phyloP scores from a whole-genome alignment of 1,140 invertebrate genomes.

The Nomia melanderi region DNA sequence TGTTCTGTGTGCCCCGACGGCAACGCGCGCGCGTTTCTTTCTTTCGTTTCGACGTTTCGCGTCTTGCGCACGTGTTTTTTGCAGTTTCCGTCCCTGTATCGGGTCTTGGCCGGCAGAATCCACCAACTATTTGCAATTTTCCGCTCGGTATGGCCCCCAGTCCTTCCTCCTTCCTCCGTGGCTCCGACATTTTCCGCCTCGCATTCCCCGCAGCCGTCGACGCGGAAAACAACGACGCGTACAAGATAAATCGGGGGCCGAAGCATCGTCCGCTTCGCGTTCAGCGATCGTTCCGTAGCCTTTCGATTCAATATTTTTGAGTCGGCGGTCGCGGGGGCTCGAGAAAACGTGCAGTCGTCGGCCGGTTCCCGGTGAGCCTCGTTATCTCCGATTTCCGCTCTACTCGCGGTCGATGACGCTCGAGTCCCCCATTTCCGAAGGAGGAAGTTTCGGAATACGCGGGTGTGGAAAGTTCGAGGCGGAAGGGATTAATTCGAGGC shows the following conservation, averaged over 20 bases:
- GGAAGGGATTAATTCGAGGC: slow-evolving; percentile 18
- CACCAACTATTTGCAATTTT: slow-evolving; percentile 70
- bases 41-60: slow-evolving; percentile 42
- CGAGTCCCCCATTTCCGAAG: neutral
- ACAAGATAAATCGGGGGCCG: slow-evolving; percentile 57
- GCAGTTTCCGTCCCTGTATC: slow-evolving; percentile 18
- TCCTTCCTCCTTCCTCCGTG: neutral
- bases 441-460: neutral
- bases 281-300: slow-evolving; percentile 5
- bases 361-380: no score
- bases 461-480: slow-evolving; percentile 10
- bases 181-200: slow-evolving; percentile 60
- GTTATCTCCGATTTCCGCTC: no score
- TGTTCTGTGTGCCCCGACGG: neutral
- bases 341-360: no score
- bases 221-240: slow-evolving; percentile 53
- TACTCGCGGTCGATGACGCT: no score
- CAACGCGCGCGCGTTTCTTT: slow-evolving; percentile 41
- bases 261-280: neutral
- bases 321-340: no score
- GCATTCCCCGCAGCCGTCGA: slow-evolving; percentile 47
- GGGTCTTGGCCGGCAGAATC: slow-evolving; percentile 42
- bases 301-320: no score
- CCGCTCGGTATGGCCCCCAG: slow-evolving; percentile 52
- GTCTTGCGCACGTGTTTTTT: neutral